These are phyloP conservation scores for Rugalucina vietnamica DNA, from an alignment of 2,888 invertebrate genomes.

Conservation along the genomic window DNA sequence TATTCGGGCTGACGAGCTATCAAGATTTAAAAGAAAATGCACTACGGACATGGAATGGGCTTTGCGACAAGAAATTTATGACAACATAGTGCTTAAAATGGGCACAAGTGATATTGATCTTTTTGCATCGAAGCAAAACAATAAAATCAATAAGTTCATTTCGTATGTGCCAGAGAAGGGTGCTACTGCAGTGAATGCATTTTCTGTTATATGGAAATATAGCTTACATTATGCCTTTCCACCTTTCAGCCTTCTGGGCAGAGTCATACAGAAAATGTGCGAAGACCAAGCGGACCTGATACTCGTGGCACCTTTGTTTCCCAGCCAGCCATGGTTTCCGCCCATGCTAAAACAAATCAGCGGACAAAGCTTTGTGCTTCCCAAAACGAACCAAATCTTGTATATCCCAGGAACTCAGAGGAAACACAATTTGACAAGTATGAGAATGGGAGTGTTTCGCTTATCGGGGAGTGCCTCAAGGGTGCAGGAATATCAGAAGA, in stretches of 20 bases:
- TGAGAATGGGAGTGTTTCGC: slow-evolving; percentile 34
- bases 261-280: slow-evolving; percentile 44
- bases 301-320: slow-evolving; percentile 37
- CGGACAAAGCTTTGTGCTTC: slow-evolving; percentile 2
- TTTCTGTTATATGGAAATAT: slow-evolving; percentile 45
- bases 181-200: slow-evolving; percentile 47
- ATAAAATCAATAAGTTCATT: slow-evolving; percentile 23
- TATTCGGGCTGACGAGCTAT: slow-evolving; percentile 30
- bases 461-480: slow-evolving; percentile 22
- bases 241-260: slow-evolving; percentile 53
- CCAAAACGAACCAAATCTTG: slow-evolving; percentile 3
- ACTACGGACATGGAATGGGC: slow-evolving; percentile 38
- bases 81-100: not conserved
- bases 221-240: slow-evolving; percentile 39
- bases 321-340: slow-evolving; percentile 47
- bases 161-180: slow-evolving; percentile 33
- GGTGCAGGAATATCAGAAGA: slow-evolving; percentile 31
- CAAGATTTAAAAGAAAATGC: not conserved
- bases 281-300: slow-evolving; percentile 36
- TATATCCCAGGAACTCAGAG: not conserved
- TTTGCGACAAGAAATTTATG: slow-evolving; percentile 27
- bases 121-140: slow-evolving; percentile 46
- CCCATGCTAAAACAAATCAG: slow-evolving; percentile 19
- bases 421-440: slow-evolving; percentile 13
- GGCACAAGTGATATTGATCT: slow-evolving; percentile 31